phyloP scores from a whole-genome alignment of 2,113 vertebrate genomes.

The Halcyon malimbica region DNA sequence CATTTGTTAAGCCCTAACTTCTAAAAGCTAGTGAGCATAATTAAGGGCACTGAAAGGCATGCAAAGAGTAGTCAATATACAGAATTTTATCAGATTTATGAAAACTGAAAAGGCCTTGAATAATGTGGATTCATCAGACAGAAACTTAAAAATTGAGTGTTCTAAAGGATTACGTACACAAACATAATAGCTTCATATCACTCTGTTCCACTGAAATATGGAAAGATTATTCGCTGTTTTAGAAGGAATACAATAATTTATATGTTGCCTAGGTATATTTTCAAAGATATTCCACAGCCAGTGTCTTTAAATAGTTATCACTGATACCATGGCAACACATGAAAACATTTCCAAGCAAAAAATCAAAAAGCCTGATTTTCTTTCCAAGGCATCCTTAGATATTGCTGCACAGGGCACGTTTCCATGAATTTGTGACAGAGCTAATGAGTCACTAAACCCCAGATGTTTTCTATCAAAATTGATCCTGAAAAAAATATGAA shows the following conservation, averaged over 20 bases:
- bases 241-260: conserved; percentile 6
- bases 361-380: conserved; percentile 44
- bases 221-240: neutral
- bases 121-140: neutral
- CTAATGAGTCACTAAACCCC: conserved; percentile 6
- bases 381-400: conserved; percentile 36
- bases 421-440: conserved; percentile 8
- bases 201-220: neutral
- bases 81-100: neutral
- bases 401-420: neutral
- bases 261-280: conserved; percentile 39
- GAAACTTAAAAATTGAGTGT: neutral
- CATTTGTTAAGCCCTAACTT: neutral
- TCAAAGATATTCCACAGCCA: neutral
- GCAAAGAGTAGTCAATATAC: neutral
- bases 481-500: neutral
- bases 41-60: neutral
- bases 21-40: neutral
- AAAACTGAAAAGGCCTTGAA: neutral
- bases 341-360: conserved; percentile 49
- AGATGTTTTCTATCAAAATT: conserved; percentile 48
- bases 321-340: conserved; percentile 47
- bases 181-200: neutral
- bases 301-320: conserved; percentile 3
- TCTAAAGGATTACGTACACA: neutral